Conservation (phyloP, 2,888 invertebrate species). For the Patella depressa region DNA sequence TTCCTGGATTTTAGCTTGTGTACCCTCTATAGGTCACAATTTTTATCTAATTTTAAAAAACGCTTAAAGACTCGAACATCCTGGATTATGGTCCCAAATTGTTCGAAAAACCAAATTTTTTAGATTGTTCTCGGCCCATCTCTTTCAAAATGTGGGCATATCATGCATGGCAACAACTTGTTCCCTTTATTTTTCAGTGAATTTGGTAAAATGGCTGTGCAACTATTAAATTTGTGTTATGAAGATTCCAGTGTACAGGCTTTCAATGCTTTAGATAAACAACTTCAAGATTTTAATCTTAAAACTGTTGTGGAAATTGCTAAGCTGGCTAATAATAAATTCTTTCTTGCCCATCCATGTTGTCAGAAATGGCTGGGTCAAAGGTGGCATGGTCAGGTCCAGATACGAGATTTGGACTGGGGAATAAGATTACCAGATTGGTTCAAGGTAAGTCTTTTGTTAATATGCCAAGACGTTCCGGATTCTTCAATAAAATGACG, state of each 20-base stretch:
- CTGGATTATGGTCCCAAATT: no score
- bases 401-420: conserved; percentile 67
- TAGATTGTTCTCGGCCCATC: no score
- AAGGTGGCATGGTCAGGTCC: conserved; percentile 69
- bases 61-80: no score
- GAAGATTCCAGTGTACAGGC: conserved; percentile 63
- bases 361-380: conserved; percentile 74
- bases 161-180: no score
- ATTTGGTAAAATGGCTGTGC: conserved; percentile 68
- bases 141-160: no score
- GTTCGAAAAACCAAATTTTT: no score
- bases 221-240: conserved; percentile 67
- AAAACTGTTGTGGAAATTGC: conserved; percentile 70
- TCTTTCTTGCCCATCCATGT: conserved; percentile 73
- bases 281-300: conserved; percentile 68
- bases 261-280: conserved; percentile 66
- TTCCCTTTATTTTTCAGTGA: conserved; percentile 50
- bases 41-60: no score
- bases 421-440: conserved; percentile 65
- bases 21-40: no score
- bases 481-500: no score
- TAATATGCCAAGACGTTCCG: neutral
- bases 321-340: conserved; percentile 68
- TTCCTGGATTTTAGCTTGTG: no score
- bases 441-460: conserved; percentile 61